Conservation (phyloP, 2,113 vertebrate species). For the Odobenus rosmarus region DNA sequence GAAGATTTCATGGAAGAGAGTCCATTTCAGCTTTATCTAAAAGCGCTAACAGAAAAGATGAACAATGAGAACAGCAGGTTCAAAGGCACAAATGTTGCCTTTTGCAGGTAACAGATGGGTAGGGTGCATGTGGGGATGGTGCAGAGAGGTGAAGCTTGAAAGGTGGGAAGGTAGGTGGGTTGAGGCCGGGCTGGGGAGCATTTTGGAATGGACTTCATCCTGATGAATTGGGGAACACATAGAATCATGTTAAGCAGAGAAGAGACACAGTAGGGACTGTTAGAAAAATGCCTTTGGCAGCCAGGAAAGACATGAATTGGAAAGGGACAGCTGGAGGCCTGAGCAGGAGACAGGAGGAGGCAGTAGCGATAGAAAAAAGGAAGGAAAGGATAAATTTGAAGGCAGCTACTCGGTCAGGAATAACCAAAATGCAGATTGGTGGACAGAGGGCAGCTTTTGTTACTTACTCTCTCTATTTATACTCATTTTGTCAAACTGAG, state of each 20-base stretch:
- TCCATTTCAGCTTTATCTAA: neutral
- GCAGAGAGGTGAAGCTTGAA: neutral
- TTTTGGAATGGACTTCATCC: neutral
- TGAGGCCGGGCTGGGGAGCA: neutral
- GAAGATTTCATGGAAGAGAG: neutral
- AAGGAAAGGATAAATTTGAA: neutral
- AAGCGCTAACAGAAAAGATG: neutral
- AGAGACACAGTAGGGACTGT: neutral
- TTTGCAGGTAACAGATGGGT: neutral
- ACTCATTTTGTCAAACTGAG: neutral
- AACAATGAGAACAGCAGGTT: neutral
- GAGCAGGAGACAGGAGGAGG: neutral
- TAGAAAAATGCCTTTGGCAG: neutral
- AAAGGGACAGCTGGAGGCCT: neutral
- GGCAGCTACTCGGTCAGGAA: neutral
- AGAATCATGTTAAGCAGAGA: neutral
- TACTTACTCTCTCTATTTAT: neutral
- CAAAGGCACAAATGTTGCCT: neutral
- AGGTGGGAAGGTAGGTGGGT: neutral
- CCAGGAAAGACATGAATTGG: neutral
- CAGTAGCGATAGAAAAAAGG: neutral
- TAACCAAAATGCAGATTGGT: neutral
- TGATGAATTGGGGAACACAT: neutral
- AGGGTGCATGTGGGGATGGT: fast-evolving
- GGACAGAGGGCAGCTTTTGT: neutral